These are phyloP conservation scores for Danio choprae DNA, from an alignment of 2,797 vertebrate genomes.

Conservation along the genomic window DNA sequence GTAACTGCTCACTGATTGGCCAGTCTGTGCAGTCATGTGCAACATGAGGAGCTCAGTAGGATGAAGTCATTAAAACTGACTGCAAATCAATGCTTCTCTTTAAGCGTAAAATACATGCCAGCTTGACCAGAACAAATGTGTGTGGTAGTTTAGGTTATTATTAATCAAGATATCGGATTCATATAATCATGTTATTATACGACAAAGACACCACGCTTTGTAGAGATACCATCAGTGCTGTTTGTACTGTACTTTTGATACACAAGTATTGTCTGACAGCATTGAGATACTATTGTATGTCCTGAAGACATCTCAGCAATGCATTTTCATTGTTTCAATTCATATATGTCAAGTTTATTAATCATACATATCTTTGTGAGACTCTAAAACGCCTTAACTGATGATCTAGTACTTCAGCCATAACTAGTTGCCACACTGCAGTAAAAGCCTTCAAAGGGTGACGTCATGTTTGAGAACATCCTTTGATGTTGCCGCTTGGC, in stretches of 20 bases:
- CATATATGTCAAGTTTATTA: background rate
- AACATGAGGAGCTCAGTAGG: background rate
- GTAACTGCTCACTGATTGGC: slow-evolving; percentile 43
- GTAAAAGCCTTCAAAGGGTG: slow-evolving; percentile 30
- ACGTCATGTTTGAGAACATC: slow-evolving; percentile 27
- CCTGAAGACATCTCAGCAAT: background rate
- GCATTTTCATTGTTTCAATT: background rate
- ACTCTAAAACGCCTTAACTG: background rate
- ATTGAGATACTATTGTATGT: background rate
- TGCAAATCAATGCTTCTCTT: slow-evolving; percentile 5
- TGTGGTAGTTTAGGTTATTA: background rate
- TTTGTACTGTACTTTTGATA: background rate
- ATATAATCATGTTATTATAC: too few species aligned
- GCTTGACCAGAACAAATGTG: background rate
- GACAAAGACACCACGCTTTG: too few species aligned
- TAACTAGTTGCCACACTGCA: slow-evolving; percentile 21
- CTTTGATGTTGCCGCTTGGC: slow-evolving; percentile 10
- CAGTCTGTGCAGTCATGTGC: slow-evolving; percentile 8
- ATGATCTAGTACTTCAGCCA: background rate
- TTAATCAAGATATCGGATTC: background rate
- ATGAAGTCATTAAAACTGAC: slow-evolving; percentile 27
- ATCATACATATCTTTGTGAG: background rate
- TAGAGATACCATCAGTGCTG: background rate
- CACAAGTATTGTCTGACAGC: background rate
- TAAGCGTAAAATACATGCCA: background rate